These are phyloP conservation scores for Myioborus miniatus DNA, from an alignment of 2,797 vertebrate species.

Conservation along the genomic window DNA sequence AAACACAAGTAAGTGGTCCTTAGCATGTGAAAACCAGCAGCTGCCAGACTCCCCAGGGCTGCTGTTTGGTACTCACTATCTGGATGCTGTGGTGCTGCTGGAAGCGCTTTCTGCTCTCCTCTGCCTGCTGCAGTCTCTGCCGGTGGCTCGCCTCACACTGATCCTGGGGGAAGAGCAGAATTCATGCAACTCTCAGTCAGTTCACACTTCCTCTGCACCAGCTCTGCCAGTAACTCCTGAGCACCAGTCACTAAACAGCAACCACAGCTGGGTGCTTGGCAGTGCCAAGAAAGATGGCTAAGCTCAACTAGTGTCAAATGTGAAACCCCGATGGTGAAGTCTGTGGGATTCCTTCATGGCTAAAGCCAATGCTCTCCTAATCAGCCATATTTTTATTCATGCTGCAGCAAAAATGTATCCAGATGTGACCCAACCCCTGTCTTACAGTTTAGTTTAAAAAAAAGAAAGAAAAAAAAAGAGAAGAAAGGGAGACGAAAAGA, in stretches of 20 bases:
- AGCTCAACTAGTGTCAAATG: neutral
- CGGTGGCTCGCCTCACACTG: constrained; percentile 84
- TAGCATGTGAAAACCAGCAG: neutral
- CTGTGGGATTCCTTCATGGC: neutral
- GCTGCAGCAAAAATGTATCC: neutral
- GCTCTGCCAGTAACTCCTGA: neutral
- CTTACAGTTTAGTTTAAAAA: neutral
- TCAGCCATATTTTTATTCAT: neutral
- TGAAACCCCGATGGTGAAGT: neutral
- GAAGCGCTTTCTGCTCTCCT: constrained; percentile 75
- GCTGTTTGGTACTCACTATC: constrained; percentile 79
- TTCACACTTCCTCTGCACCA: neutral
- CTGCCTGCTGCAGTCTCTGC: constrained; percentile 78
- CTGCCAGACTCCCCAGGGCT: neutral
- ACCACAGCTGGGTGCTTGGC: neutral
- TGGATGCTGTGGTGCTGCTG: constrained; percentile 89
- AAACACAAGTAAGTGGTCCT: constrained; percentile 38
- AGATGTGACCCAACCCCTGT: neutral
- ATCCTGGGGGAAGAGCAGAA: constrained; percentile 78
- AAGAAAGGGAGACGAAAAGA: neutral
- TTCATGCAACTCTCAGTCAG: neutral
- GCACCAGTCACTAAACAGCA: neutral
- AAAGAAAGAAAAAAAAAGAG: fast-evolving
- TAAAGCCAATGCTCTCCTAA: neutral
- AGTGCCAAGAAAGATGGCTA: neutral